Conservation (phyloP, 2,113 vertebrate species). For the Pontoporia blainvillei region DNA sequence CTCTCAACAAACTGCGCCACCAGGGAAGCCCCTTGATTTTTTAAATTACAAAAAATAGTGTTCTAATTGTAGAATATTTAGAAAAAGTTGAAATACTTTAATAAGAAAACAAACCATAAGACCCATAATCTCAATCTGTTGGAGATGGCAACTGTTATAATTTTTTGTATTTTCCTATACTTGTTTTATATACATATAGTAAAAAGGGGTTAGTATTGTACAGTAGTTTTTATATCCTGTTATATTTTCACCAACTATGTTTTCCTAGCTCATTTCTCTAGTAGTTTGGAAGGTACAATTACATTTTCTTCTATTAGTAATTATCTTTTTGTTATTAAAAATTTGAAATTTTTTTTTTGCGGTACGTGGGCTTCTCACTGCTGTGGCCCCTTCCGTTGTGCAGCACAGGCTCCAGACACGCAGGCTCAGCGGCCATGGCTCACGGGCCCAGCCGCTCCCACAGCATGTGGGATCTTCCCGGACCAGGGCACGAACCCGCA, state of each 20-base stretch:
- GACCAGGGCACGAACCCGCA: too few relatives aligned
- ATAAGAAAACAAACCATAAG: neutral
- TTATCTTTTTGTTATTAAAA: constrained; percentile 9
- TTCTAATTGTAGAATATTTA: constrained; percentile 1
- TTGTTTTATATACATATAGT: neutral
- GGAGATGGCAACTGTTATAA: neutral
- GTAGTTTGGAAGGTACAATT: neutral
- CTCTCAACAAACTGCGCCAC: too few relatives aligned
- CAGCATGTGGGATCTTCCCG: too few relatives aligned
- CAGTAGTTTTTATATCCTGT: neutral
- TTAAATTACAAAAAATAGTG: neutral
- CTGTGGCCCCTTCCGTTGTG: too few relatives aligned
- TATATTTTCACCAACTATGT: neutral
- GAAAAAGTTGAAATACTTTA: neutral
- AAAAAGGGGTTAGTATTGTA: neutral
- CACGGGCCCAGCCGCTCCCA: too few relatives aligned
- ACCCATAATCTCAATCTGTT: neutral
- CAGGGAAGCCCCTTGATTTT: too few relatives aligned
- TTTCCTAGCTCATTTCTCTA: neutral
- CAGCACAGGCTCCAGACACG: too few relatives aligned
- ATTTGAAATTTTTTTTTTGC: neutral
- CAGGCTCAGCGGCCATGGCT: too few relatives aligned
- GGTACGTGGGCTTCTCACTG: too few relatives aligned
- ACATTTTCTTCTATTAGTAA: neutral
- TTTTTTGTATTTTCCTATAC: neutral